Base-by-base conservation (phyloP, 53 echinoderm and acorn worm species). In the Stichopus horrens region DNA sequence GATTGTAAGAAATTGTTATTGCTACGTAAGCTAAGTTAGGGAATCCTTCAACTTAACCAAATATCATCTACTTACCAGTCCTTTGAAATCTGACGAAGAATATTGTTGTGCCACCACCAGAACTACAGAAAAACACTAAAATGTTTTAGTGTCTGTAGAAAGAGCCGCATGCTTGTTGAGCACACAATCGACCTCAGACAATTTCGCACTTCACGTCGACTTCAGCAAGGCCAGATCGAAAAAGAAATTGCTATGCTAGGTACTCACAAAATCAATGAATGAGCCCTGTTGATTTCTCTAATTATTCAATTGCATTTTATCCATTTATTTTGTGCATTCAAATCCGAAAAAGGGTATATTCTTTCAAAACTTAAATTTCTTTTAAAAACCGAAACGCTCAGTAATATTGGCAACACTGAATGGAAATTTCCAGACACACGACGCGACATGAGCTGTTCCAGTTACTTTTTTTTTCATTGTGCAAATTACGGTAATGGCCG, bases 361-460 rank as follows among this genome's bases (percentile, higher is more conserved):
- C 37, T 37, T 37, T 37, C 37, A 37, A 37, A 37, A 37, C 37
- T 37, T 37, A 37, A 37, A 63, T 63, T 63, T 16, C 6, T 63
- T 63, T 5, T 63, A 63, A 5, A 63, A 63, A 63, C 0, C 4
- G 11, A 63, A 13, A 63, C 16, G 10, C 16, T 63, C 16, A 63
- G 10, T 63, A 63, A 63, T 2, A 79, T 79, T 79, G 79, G 79
- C 79, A 79, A 16, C 79, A 52, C 13, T 7, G 51, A 55, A 55
- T 79, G 79, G 79, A 79, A 79, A 79, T 79, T 79, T 79, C 79
- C 79, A 79, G 55, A 51, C 79, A 79, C 63, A 63, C 63, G 63
- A 63, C 63, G 63, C 63, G 63, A 37, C 37, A 37, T 37, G 37
- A 37, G 37, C 37, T 37, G 37, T 37, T 37, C 37, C 37, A 37